Evolutionary conservation across 2,797 vertebrate genomes (phyloP).

Genomic region (Sebastes dallii): DNA sequence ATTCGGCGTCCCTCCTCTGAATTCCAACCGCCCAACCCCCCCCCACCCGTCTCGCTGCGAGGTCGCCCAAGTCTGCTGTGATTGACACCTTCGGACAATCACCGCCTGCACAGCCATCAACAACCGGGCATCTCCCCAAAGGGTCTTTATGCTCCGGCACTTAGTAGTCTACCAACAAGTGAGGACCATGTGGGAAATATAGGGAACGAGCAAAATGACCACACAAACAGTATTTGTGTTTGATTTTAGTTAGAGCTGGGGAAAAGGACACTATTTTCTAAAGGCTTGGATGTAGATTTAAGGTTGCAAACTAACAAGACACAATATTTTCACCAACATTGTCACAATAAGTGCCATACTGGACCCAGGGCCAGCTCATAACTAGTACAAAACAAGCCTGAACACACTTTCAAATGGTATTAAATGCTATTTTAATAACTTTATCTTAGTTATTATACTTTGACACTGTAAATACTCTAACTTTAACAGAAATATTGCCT

Average conservation of each 20-base stretch:
- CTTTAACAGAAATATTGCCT: background rate
- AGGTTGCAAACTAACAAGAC: background rate
- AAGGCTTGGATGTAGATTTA: rapidly evolving
- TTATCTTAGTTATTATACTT: background rate
- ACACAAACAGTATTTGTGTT: conserved; percentile 11
- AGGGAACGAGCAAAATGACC: conserved; percentile 1
- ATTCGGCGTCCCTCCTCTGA: conserved; percentile 54
- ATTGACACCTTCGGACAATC: conserved; percentile 69
- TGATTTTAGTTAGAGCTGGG: background rate
- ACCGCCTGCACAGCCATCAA: conserved; percentile 47
- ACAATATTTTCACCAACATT: background rate
- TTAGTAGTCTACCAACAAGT: conserved; percentile 40
- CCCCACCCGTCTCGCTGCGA: conserved; percentile 12
- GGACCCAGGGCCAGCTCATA: background rate
- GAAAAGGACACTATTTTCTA: background rate
- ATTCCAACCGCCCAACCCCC: conserved; percentile 43
- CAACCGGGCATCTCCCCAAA: conserved; percentile 48
- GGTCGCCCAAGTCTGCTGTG: conserved; percentile 52
- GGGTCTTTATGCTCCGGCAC: conserved; percentile 45
- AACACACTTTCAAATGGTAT: background rate
- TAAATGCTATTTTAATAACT: background rate
- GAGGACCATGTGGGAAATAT: conserved; percentile 18
- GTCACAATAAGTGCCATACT: background rate
- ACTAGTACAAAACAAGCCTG: background rate
- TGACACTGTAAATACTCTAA: background rate